These are phyloP conservation scores for Drosophila heteroneura DNA, from an alignment of 2,888 invertebrate genomes.

Conservation along the genomic window DNA sequence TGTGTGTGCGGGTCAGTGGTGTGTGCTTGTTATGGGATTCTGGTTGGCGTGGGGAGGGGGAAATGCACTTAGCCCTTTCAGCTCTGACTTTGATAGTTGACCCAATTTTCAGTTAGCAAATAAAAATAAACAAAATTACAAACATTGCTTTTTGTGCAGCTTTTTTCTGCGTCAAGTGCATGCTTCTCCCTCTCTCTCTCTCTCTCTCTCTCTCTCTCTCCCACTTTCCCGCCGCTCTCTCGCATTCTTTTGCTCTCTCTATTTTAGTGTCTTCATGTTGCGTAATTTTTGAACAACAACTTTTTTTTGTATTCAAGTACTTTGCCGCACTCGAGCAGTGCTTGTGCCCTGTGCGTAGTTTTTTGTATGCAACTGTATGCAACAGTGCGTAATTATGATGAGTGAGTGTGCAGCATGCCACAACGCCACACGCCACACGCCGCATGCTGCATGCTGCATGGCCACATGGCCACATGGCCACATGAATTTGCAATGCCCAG, in stretches of 20 bases:
- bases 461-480: slow-evolving; percentile 36
- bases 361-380: slow-evolving; percentile 50
- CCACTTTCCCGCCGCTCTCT: background rate
- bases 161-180: slow-evolving; percentile 64
- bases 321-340: slow-evolving; percentile 44
- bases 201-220: slow-evolving; percentile 9
- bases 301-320: slow-evolving; percentile 64
- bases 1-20: slow-evolving; percentile 14
- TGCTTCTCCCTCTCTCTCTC: slow-evolving; percentile 16
- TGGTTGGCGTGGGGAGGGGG: background rate
- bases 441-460: slow-evolving; percentile 15
- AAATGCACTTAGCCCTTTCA: slow-evolving; percentile 73
- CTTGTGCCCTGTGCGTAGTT: slow-evolving; percentile 34
- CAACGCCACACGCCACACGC: slow-evolving; percentile 21
- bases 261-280: slow-evolving; percentile 48
- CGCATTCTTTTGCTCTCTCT: slow-evolving; percentile 2
- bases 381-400: slow-evolving; percentile 78
- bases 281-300: slow-evolving; percentile 75
- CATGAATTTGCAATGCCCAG: slow-evolving; percentile 67
- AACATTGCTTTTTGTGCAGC: slow-evolving; percentile 49
- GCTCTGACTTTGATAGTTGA: slow-evolving; percentile 79
- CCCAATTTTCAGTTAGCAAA: slow-evolving; percentile 70
- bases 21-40: slow-evolving; percentile 11
- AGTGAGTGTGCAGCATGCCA: slow-evolving; percentile 56
- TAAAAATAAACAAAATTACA: slow-evolving; percentile 64